These are phyloP conservation scores for Chironomus tepperi DNA, from an alignment of 1,140 invertebrate species.

Conservation along the genomic window DNA sequence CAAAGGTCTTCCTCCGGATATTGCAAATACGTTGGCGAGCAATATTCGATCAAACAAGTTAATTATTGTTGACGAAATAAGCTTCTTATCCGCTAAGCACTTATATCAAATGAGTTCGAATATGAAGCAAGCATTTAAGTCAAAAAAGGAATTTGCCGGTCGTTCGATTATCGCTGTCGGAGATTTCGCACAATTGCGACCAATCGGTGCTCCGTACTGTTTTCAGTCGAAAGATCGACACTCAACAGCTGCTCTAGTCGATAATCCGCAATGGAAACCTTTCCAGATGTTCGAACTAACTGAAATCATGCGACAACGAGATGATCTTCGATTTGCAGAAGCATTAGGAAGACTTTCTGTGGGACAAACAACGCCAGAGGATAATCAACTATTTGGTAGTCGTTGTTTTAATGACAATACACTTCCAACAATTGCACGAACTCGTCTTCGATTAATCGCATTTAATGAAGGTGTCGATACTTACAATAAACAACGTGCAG, in stretches of 20 bases:
- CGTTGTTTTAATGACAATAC: not conserved
- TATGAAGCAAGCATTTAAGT: conserved; percentile 33
- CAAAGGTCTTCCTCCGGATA: not conserved
- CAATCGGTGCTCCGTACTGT: conserved; percentile 25
- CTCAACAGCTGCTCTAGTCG: too few species aligned
- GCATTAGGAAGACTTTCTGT: conserved; percentile 29
- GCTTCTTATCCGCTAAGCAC: conserved; percentile 32
- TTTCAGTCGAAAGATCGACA: not conserved
- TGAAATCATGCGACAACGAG: conserved; percentile 31
- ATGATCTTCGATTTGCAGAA: conserved; percentile 28
- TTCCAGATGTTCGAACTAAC: conserved; percentile 28
- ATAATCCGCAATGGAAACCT: conserved; percentile 25
- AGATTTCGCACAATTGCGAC: conserved; percentile 27
- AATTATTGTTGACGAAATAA: conserved; percentile 38
- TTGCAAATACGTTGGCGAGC: not conserved
- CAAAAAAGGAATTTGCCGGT: conserved; percentile 29
- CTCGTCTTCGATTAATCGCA: not conserved
- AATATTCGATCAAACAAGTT: conserved; percentile 30
- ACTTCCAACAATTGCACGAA: not conserved
- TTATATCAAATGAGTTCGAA: conserved; percentile 31
- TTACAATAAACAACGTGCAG: not conserved
- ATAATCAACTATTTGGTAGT: not conserved
- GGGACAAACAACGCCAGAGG: conserved; percentile 25
- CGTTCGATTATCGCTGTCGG: conserved; percentile 28
- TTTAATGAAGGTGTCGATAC: not conserved